Conservation (phyloP, 2,888 invertebrate species). For the Habroteleia sp. region DNA sequence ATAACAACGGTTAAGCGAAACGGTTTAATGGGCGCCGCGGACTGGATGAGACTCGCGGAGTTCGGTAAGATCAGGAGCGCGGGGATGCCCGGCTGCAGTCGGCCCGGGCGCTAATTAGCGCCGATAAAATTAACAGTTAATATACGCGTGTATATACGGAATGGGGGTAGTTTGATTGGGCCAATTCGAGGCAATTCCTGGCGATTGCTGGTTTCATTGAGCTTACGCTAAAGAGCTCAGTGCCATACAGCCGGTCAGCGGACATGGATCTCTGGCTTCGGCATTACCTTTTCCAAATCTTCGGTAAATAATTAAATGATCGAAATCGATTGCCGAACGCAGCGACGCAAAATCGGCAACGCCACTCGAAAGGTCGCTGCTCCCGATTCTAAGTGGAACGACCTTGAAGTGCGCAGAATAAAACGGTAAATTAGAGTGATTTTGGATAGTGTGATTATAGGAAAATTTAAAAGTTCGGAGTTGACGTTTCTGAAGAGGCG, state of each 20-base stretch:
- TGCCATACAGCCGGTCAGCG: conserved; percentile 78
- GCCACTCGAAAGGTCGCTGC: background rate
- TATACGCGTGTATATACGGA: conserved; percentile 79
- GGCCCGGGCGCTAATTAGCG: conserved; percentile 75
- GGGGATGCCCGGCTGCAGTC: conserved; percentile 51
- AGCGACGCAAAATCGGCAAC: background rate
- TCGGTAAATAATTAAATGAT: conserved; percentile 12
- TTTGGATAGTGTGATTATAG: no score
- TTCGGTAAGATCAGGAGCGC: conserved; percentile 54
- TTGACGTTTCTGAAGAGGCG: no score
- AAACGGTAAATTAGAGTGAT: no score
- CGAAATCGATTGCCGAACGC: conserved; percentile 11
- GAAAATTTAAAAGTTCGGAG: no score
- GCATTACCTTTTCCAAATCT: conserved; percentile 35
- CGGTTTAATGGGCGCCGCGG: conserved; percentile 35
- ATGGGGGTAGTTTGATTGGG: conserved; percentile 82
- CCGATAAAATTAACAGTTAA: conserved; percentile 80
- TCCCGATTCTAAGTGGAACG: background rate
- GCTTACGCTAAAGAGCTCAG: conserved; percentile 77
- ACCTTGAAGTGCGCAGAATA: no score
- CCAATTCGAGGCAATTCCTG: conserved; percentile 82
- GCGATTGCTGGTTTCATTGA: conserved; percentile 81
- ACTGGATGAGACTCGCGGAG: conserved; percentile 21
- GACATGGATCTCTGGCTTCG: conserved; percentile 74
- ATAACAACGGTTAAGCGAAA: conserved; percentile 33